Evolutionary conservation across 2,888 invertebrate species (phyloP), one percentile per base, ranked within the genome.

Genomic region (Drosophila cyrtoloma): DNA sequence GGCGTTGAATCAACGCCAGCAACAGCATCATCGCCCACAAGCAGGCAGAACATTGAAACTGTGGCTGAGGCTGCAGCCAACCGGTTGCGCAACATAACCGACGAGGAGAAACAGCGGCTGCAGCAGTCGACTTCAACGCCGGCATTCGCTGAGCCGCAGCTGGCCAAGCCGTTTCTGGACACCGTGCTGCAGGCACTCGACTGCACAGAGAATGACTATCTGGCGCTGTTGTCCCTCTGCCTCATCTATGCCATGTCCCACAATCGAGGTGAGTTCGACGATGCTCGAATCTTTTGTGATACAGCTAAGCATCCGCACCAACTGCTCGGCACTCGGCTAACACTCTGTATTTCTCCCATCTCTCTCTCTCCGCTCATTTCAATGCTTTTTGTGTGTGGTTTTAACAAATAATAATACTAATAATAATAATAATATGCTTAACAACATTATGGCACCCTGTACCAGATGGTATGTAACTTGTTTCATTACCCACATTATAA

Each of bases 171-270:
- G 1, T 99, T 99, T 94, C 94, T 99, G 81, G 97, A 98, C 93
- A 97, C 98, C 7, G 96, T 99, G 58, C 94, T 98, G 72, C 96
- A 97, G 85, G 96, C 98, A 0, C 94, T 99, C 81, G 97, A 97
- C 91, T 98, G 98, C 92, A 95, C 95, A 16, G 98, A 98, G 92
- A 99, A 99, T 93, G 99, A 99, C 94, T 99, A 99, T 92, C 96
- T 97, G 55, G 96, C 99, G 9, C 94, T 99, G 71, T 97, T 99
- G 93, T 96, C 97, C 5, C 94, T 99, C 22, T 98, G 98, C 93
- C 94, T 99, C 71, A 95, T 99, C 50, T 98, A 98, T 93, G 98
- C 99, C 19, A 95, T 99, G 93, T 97, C 97, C 72, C 97, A 97
- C 92, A 99, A 99, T 94, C 95, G 96, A 96, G 99, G 99, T 99